These are phyloP conservation scores for Alviniconcha marisindica DNA, from an alignment of 1,140 invertebrate genomes.

Conservation along the genomic window DNA sequence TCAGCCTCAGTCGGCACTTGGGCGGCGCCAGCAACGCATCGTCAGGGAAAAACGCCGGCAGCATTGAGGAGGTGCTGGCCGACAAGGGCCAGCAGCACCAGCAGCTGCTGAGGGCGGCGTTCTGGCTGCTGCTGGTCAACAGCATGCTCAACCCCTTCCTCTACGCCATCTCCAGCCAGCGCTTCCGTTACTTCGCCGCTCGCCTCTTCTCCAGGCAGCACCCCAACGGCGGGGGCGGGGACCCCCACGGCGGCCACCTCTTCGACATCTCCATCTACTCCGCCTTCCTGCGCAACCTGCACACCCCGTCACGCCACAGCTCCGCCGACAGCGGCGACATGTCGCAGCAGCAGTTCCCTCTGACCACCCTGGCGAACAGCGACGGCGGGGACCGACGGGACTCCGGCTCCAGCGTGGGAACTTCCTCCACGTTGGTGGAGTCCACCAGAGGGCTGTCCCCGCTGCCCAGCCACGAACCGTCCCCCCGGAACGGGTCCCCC, in stretches of 20 bases:
- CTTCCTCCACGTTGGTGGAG: not conserved
- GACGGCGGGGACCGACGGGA: not conserved
- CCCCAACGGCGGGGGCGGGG: not conserved
- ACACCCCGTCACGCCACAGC: not conserved
- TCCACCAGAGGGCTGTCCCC: not conserved
- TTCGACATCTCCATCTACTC: conserved; percentile 25
- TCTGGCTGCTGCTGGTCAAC: conserved; percentile 45
- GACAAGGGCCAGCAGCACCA: not conserved
- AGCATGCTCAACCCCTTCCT: conserved; percentile 52
- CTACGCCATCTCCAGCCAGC: conserved; percentile 52
- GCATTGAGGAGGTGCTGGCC: not conserved
- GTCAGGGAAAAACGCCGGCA: not conserved
- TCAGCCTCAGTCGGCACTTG: too few species aligned
- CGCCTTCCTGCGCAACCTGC: conserved; percentile 15
- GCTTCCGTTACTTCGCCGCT: conserved; percentile 43
- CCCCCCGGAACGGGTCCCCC: not conserved
- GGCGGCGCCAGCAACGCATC: not conserved
- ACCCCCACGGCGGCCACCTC: not conserved
- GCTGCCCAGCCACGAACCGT: not conserved
- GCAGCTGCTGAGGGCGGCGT: conserved; percentile 8
- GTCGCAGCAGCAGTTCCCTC: not conserved
- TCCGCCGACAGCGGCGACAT: conserved; percentile 12
- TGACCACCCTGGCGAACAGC: not conserved
- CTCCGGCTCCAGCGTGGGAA: not conserved
- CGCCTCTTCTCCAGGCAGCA: not conserved